Conservation (phyloP, 2,888 invertebrate genomes). For the Trilocha varians region DNA sequence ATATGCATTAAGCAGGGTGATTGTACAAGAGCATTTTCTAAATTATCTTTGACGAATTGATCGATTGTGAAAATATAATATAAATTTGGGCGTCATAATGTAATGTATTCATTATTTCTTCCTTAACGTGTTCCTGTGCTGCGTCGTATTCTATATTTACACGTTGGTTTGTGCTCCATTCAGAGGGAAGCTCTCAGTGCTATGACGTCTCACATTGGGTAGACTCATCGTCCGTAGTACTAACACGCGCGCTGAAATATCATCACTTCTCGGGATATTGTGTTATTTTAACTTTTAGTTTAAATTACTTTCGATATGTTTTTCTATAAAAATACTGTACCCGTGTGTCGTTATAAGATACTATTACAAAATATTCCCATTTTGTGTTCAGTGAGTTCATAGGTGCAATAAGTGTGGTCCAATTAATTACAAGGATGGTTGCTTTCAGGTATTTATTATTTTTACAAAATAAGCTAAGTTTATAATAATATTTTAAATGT, state of each 20-base stretch:
- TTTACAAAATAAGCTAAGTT: too few species aligned
- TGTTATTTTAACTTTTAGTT: neutral
- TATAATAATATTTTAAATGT: too few species aligned
- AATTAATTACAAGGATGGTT: neutral
- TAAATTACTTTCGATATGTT: neutral
- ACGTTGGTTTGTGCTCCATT: conserved; percentile 54
- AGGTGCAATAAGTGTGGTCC: neutral
- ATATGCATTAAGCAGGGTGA: too few species aligned
- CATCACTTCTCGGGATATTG: neutral
- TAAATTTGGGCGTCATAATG: neutral
- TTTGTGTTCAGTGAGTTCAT: neutral
- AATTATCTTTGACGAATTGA: too few species aligned
- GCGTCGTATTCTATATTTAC: conserved; percentile 65
- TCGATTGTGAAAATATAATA: neutral
- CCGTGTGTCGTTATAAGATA: neutral
- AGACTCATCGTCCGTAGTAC: conserved; percentile 3
- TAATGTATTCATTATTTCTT: conserved; percentile 28
- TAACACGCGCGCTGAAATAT: conserved; percentile 1
- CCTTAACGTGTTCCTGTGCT: conserved; percentile 57
- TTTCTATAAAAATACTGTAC: neutral
- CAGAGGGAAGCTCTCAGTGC: conserved; percentile 48
- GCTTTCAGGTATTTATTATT: neutral
- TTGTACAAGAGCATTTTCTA: too few species aligned
- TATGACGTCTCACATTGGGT: conserved; percentile 43
- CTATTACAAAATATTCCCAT: neutral